Base-by-base conservation (phyloP, 2,888 invertebrate species). In the Aphodius sticticus region DNA sequence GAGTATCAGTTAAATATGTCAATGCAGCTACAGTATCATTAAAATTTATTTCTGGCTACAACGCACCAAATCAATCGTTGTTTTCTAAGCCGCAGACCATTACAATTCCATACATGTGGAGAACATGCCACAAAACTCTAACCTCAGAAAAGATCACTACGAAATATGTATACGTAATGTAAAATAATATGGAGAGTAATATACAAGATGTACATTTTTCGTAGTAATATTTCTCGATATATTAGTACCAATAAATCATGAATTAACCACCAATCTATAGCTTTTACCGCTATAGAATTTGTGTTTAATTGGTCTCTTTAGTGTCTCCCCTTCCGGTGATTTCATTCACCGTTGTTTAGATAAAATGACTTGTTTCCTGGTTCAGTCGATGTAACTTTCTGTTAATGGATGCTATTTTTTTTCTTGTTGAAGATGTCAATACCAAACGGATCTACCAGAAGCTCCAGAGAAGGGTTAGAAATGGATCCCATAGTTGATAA, bases 401-500 rank as follows among this genome's bases (percentile, higher is more conserved):
- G 53, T 53, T 53, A 53, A 53, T 53, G 1, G 53, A 1, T 53
- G 12, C 6, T 53, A 7, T 53, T 53, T 12, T 53, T 6, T 53
- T 53, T 53, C 53, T 26, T 74, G 35, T 74, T 74, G 35, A 69
- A 16, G 77, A 83, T 83, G 83, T 81, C 82, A 75, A 77, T 82
- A 35, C 78, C 81, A 75, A 83, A 83, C 82, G 84, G 81, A 53
- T 71, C 79, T n/a, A 77, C 77, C 69, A 80, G 79, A 77, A 81
- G 80, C 70, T 80, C 79, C 53, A 72, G 76, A 70, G 82, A 82
- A 16, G 81, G 77, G 14, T 81, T 86, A 35, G 87, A 87, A 82
- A 80, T 88, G 84, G 86, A 87, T 76, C 82, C 83, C 16, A 81
- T 82, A 6, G 77, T 81, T n/a, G 90, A 89, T 77, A 90, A 90